phyloP scores from a whole-genome alignment of 2,113 vertebrate genomes.

The rat (Rattus norvegicus) region DNA sequence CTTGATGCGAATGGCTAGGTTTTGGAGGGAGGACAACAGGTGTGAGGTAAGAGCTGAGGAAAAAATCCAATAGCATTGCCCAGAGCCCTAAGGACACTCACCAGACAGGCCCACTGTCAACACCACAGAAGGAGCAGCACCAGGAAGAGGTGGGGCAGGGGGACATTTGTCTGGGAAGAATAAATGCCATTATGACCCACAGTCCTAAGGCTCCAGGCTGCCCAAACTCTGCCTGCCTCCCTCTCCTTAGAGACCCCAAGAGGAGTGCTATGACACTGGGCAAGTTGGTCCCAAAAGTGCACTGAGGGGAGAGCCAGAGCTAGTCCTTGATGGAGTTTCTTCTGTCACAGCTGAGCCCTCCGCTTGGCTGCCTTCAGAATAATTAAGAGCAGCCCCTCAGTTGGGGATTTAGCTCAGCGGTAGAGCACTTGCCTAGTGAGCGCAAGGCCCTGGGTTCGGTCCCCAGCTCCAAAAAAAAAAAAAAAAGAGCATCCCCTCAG shows the following conservation, averaged over 20 bases:
- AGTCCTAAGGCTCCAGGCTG: background rate
- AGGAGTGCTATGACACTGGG: background rate
- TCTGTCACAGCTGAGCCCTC: background rate
- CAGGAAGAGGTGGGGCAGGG: constrained; percentile 92
- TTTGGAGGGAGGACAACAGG: constrained; percentile 27
- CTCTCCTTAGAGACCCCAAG: background rate
- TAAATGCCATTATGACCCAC: constrained; percentile 10
- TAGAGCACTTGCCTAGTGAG: no score
- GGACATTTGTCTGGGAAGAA: constrained; percentile 86
- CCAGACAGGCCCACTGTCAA: constrained; percentile 95
- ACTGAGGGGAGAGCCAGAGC: background rate
- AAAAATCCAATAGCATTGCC: background rate
- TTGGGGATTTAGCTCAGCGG: no score
- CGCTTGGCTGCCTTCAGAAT: background rate
- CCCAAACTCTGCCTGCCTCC: background rate
- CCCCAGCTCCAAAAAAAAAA: no score
- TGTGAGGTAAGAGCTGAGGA: constrained; percentile 20
- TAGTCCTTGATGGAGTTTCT: background rate
- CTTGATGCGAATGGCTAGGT: constrained; percentile 97
- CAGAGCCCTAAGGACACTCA: constrained; percentile 78
- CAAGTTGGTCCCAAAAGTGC: background rate
- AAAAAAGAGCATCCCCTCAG: background rate
- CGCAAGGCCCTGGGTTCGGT: no score
- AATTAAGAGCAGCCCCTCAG: background rate
- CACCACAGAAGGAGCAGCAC: constrained; percentile 92